Evolutionary conservation across 2,113 vertebrate genomes (phyloP), one percentile per base, ranked within the genome.

Genomic region (Antechinus stuartii): DNA sequence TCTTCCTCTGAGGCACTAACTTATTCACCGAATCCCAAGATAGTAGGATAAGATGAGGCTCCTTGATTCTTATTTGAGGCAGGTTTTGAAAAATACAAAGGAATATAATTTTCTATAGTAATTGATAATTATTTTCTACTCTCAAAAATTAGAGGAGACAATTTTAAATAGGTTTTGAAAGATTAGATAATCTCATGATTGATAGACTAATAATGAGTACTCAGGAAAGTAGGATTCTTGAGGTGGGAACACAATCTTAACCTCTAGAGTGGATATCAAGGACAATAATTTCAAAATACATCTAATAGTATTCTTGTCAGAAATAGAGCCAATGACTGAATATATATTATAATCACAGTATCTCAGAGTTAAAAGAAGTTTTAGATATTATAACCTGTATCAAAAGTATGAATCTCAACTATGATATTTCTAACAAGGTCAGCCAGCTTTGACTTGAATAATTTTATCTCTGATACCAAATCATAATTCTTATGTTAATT

Each of bases 171-270:
- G 8, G 0, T 54, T 47, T 0, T 14, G 92, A 94, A 94, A 53
- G 24, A 19, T 23, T 89, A 56, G 92, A 91, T n/a, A 94, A 93
- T 90, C 26, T 84, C 16, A 92, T 90, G 76, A 57, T 27, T 96
- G 54, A 93, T 11, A 84, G 16, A 92, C 14, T 46, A 94, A 55
- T 56, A 53, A 23, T n/a, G 56, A 49, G 19, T n/a, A 50, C 90
- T 96, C 49, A 94, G 76, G 47, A 30, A 92, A 42, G 19, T 53
- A 46, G 50, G 23, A 91, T 92, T 53, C 6, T 61, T 91, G 61
- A 30, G 12, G 35, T 92, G 25, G 68, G 14, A n/a, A 68, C 30
- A 47, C 2, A 94, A 35, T 46, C 23, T 1, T 92, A 91, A 52
- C 2, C 2, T 16, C 30, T 46, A 84, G 55, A 35, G 76, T 30